Evolutionary conservation across 2,888 invertebrate species (phyloP).

Genomic region (Dinocampus coccinellae): DNA sequence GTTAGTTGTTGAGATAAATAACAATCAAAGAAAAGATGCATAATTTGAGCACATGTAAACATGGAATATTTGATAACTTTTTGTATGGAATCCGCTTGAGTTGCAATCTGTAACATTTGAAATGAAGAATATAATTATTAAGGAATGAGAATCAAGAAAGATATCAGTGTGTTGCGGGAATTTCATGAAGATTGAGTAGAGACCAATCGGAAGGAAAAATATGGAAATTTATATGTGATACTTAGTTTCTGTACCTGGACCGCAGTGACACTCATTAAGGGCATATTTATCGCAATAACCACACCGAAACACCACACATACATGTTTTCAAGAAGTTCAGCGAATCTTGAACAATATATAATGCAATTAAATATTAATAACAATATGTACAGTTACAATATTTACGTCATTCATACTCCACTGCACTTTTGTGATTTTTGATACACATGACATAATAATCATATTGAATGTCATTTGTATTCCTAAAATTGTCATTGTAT

Average conservation of each 20-base stretch:
- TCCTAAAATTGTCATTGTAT: not conserved
- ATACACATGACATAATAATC: not conserved
- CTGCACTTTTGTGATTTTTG: not conserved
- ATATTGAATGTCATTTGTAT: not conserved
- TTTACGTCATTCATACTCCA: not conserved
- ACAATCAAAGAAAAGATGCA: conserved; percentile 29
- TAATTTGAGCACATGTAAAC: not conserved
- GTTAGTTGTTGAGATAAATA: conserved; percentile 31
- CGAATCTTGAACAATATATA: not conserved
- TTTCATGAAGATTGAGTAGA: too few relatives aligned
- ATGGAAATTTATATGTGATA: too few relatives aligned
- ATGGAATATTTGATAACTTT: conserved; percentile 3
- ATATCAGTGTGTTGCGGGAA: too few relatives aligned
- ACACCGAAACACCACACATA: not conserved
- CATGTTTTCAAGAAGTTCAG: not conserved
- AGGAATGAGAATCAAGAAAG: too few relatives aligned
- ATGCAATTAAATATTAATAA: not conserved
- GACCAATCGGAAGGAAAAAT: too few relatives aligned
- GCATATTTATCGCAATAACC: conserved; percentile 10
- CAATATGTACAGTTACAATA: not conserved
- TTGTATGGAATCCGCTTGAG: not conserved
- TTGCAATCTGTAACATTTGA: not conserved
- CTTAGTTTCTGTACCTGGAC: conserved; percentile 33
- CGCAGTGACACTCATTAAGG: conserved; percentile 37
- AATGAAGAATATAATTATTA: too few relatives aligned